Conservation (phyloP, 2,113 vertebrate genomes). For the Rhipidura dahli region DNA sequence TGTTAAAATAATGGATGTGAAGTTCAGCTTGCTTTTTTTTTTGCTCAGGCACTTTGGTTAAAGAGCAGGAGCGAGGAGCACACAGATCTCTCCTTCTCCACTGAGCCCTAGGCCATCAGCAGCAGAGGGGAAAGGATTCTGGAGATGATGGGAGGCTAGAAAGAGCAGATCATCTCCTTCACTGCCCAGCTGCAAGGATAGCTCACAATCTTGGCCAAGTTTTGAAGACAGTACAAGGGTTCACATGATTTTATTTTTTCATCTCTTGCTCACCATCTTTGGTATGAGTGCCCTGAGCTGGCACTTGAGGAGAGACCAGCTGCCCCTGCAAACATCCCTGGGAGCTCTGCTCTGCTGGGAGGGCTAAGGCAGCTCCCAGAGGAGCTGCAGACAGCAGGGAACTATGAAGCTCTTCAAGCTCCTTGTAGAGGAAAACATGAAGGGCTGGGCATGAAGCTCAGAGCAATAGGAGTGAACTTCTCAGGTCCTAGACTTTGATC, state of each 20-base stretch:
- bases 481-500: neutral
- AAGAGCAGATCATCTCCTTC: neutral
- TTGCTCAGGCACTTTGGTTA: neutral
- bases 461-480: neutral
- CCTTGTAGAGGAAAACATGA: neutral
- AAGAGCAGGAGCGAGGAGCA: neutral
- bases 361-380: neutral
- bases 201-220: neutral
- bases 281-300: neutral
- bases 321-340: neutral
- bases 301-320: fast-evolving
- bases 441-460: neutral
- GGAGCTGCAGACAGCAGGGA: neutral
- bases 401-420: neutral
- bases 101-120: neutral
- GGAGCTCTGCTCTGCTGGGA: neutral
- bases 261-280: fast-evolving
- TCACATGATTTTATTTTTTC: neutral
- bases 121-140: neutral
- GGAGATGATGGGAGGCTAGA: neutral
- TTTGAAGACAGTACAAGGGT: neutral
- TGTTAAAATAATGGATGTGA: neutral
- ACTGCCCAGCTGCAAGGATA: neutral
- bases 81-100: neutral
- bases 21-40: neutral